Evolutionary conservation across 1,140 invertebrate species (phyloP).

Genomic region (Streblospio benedicti): DNA sequence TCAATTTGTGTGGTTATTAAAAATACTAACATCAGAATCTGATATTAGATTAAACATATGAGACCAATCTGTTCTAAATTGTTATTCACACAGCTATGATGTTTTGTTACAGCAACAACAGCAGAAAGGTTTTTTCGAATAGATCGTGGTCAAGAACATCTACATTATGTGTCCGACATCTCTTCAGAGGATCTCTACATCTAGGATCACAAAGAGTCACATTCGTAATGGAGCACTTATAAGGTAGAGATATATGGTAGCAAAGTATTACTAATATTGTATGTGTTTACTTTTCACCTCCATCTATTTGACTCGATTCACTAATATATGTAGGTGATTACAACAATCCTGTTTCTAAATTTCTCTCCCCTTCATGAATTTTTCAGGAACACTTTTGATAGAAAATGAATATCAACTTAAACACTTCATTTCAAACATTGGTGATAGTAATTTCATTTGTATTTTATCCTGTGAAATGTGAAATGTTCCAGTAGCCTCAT

Average conservation of each 20-base stretch:
- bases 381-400: no score
- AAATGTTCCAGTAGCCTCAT: no score
- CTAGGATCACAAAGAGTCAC: constrained; percentile 62
- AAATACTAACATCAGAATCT: no score
- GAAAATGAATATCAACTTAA: no score
- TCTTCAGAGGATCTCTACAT: constrained; percentile 71
- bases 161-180: constrained; percentile 88
- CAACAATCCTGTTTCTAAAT: background rate
- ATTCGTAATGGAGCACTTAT: background rate
- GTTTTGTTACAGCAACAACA: constrained; percentile 69
- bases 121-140: constrained; percentile 89
- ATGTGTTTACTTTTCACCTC: background rate
- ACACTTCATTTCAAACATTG: no score
- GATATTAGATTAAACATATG: no score
- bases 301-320: background rate
- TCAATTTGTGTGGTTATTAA: no score
- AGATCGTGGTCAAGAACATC: constrained; percentile 82
- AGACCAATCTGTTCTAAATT: no score
- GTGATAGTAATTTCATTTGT: no score
- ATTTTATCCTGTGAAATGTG: no score
- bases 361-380: background rate
- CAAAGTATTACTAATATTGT: background rate
- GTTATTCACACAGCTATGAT: no score
- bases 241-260: background rate
- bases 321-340: background rate